Conservation (phyloP, 2,113 vertebrate genomes). For the Eira barbara region DNA sequence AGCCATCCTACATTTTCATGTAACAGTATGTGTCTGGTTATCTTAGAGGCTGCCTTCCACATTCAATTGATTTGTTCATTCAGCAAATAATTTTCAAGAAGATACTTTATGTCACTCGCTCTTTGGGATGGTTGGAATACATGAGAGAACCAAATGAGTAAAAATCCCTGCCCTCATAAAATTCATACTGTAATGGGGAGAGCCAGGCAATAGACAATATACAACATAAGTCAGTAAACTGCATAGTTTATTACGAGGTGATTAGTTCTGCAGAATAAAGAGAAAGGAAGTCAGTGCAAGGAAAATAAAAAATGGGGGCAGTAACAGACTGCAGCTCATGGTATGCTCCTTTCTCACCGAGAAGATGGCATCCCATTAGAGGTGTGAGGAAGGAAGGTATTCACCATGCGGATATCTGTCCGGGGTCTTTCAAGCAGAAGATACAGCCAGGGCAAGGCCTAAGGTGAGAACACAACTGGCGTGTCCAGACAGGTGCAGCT, state of each 20-base stretch:
- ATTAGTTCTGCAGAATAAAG: not conserved
- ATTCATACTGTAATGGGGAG: not conserved
- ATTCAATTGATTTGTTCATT: not conserved
- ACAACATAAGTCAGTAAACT: not conserved
- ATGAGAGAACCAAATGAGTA: not conserved
- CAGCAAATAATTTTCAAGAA: not conserved
- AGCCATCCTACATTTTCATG: not conserved
- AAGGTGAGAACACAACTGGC: not conserved
- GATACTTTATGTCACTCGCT: not conserved
- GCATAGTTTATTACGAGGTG: not conserved
- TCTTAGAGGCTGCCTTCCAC: not conserved
- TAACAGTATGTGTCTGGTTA: not conserved
- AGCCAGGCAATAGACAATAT: not conserved
- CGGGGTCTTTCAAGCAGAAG: not conserved
- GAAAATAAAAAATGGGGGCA: not conserved
- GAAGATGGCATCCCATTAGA: not conserved
- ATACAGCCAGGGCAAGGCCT: not conserved
- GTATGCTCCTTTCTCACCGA: not conserved
- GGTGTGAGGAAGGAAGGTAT: not conserved
- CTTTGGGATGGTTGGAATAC: not conserved
- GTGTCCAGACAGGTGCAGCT: not conserved
- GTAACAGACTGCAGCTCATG: not conserved
- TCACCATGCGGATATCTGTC: not conserved
- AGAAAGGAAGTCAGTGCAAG: not conserved
- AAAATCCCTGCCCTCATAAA: not conserved